phyloP scores from a whole-genome alignment of 2,113 vertebrate species.

The Microcebus murinus region DNA sequence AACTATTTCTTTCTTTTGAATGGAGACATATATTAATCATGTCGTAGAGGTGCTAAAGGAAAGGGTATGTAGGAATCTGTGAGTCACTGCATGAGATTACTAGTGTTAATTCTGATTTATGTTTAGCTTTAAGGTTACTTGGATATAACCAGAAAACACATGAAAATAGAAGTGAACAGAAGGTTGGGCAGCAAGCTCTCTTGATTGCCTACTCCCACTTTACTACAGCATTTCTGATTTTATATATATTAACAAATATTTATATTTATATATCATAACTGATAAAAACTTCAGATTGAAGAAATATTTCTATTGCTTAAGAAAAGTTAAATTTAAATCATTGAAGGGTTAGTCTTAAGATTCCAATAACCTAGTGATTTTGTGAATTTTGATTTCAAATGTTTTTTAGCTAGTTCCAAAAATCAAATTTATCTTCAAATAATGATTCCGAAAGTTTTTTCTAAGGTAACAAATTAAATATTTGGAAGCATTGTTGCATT shows the following conservation, averaged over 20 bases:
- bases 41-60: not conserved
- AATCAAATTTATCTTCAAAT: not conserved
- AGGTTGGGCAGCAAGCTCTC: not conserved
- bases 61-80: not conserved
- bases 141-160: not conserved
- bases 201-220: not conserved
- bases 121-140: not conserved
- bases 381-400: not conserved
- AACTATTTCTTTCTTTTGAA: not conserved
- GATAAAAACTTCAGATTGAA: not conserved
- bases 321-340: constrained; percentile 22
- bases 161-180: not conserved
- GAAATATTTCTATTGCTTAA: not conserved
- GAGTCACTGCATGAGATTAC: not conserved
- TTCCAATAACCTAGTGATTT: not conserved
- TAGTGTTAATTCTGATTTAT: not conserved
- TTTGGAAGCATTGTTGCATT: not conserved
- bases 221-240: not conserved
- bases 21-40: not conserved
- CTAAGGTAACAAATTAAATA: not conserved
- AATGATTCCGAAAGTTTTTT: not conserved
- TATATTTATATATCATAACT: not conserved
- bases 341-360: not conserved
- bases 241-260: not conserved
- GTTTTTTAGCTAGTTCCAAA: not conserved